Evolutionary conservation across 2,888 invertebrate genomes (phyloP), one percentile per base, ranked within the genome.

Genomic region (Lepidochrysops patricia): DNA sequence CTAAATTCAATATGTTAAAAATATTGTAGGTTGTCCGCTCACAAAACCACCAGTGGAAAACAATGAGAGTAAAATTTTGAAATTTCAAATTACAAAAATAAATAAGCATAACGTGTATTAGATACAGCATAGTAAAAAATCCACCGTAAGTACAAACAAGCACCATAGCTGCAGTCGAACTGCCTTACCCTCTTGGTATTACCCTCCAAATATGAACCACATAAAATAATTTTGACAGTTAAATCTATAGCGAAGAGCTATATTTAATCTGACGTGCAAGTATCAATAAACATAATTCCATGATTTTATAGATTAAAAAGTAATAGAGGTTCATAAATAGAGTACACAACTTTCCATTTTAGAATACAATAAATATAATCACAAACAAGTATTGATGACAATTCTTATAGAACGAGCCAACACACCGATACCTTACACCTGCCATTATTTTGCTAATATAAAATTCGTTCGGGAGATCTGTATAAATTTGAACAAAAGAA

Each of bases 71-170:
- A 19, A 19, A 13, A 29, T 54, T 19, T 54, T 19, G 54, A 54
- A 61, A 61, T 62, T 63, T 62, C 63, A 73, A 71, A 69, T 70
- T 75, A 67, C 65, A 74, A 80, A 82, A 83, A 82, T 79, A 82
- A 83, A 81, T 80, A 84, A 76, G 76, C 77, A 74, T 75, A 73
- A 71, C 68, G 70, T 63, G 69, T 59, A 69, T 73, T 72, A 80
- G 77, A 77, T 74, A 79, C 65, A 71, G 64, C 71, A 80, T 66
- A 68, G 72, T 72, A 76, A 75, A 70, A 80, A 80, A 82, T 82
- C 84, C 84, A 73, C 81, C 82, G 83, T 88, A 88, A 88, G 87
- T 87, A 88, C 86, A 80, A 75, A 74, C 83, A 79, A 87, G 86
- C 87, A 88, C 87, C 87, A 82, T 52, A 73, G 72, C 72, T 66